Evolutionary conservation across 2,797 vertebrate genomes (phyloP).

Genomic region (Pithecia hirsuta): DNA sequence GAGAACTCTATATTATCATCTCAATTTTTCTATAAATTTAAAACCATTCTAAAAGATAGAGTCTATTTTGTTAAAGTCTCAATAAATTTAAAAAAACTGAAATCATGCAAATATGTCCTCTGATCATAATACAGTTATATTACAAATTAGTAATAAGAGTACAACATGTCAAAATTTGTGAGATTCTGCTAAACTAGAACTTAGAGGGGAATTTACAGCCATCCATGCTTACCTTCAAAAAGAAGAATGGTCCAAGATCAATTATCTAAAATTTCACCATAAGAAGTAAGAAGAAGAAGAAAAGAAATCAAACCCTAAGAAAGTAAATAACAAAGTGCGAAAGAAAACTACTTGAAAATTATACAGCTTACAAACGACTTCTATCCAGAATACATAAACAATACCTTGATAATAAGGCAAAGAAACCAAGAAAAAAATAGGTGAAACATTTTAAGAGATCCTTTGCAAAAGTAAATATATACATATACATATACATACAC

Average conservation of each 20-base stretch:
- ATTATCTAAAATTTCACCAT: not conserved
- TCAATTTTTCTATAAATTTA: not conserved
- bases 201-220: not conserved
- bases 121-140: not conserved
- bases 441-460: not conserved
- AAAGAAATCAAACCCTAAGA: not conserved
- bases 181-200: not conserved
- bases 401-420: not conserved
- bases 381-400: not conserved
- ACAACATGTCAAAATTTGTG: not conserved
- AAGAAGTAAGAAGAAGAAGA: not conserved
- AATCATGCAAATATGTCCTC: not conserved
- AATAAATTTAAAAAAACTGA: not conserved
- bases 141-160: not conserved
- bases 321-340: not conserved
- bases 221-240: not conserved
- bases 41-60: not conserved
- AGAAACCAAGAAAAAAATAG: not conserved
- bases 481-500: not conserved
- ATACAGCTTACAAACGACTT: not conserved
- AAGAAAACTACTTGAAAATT: constrained; percentile 2
- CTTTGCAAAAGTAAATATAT: not conserved
- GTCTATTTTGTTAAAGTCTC: not conserved
- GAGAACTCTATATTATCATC: not conserved
- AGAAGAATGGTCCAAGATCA: not conserved